Conservation (phyloP, 30 jellyfish, hydroid and myxozoan genomes). For the Hydractinia echinata region DNA sequence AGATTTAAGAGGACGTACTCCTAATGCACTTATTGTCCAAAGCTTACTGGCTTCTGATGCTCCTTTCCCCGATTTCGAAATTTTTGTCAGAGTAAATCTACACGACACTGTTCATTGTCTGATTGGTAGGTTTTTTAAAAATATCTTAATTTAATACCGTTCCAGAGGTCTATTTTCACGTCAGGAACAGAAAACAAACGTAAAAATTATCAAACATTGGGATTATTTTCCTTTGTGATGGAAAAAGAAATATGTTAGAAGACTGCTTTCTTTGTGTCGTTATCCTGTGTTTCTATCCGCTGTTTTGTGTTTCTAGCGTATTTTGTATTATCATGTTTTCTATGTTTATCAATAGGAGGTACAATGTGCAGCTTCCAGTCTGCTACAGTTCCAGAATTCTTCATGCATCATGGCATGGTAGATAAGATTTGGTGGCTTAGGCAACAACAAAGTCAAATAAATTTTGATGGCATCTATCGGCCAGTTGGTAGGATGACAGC, state of each 20-base stretch:
- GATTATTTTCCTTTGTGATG: not conserved
- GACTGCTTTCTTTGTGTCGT: not conserved
- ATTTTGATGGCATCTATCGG: not conserved
- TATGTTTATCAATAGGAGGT: not conserved
- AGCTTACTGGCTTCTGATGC: conserved; percentile 20
- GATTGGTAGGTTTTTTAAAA: conserved; percentile 43
- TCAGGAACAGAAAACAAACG: too few relatives aligned
- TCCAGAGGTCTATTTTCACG: too few relatives aligned
- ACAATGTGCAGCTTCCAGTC: conserved; percentile 12
- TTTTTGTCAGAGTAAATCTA: conserved; percentile 40
- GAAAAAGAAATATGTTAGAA: not conserved
- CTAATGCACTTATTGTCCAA: conserved; percentile 28
- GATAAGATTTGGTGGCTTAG: conserved; percentile 11
- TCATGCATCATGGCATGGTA: conserved; percentile 17
- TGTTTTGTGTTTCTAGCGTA: too few relatives aligned
- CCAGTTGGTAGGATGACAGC: not conserved
- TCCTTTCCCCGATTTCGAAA: conserved; percentile 34
- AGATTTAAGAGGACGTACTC: conserved; percentile 9
- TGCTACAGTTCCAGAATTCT: conserved; percentile 23
- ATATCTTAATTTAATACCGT: too few relatives aligned
- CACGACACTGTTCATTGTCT: conserved; percentile 66
- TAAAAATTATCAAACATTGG: too few relatives aligned
- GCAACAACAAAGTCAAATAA: not conserved
- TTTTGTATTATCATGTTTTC: not conserved
- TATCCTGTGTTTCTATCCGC: not conserved